Evolutionary conservation across 1,140 invertebrate species (phyloP).

Genomic region (Rhizoglyphus robini): DNA sequence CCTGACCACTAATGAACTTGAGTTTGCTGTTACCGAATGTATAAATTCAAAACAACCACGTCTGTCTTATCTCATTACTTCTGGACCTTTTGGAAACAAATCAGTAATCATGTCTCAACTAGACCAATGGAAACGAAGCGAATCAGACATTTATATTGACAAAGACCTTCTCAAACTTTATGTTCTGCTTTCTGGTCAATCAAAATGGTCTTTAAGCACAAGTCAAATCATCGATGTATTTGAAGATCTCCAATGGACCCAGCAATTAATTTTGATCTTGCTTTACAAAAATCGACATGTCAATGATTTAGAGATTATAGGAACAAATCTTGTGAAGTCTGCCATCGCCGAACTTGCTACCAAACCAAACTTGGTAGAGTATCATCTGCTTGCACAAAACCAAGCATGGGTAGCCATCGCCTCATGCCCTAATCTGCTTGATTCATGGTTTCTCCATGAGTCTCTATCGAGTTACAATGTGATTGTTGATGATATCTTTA

Average conservation of each 20-base stretch:
- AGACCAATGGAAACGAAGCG: conserved; percentile 15
- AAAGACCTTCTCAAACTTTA: conserved; percentile 22
- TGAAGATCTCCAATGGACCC: conserved; percentile 22
- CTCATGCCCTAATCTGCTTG: not conserved
- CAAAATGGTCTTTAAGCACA: conserved; percentile 12
- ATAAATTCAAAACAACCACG: conserved; percentile 17
- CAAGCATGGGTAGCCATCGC: conserved; percentile 13
- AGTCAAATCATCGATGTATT: conserved; percentile 15
- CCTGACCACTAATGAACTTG: conserved; percentile 19
- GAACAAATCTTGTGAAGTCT: not conserved
- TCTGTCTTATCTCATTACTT: conserved; percentile 19
- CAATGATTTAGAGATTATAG: not conserved
- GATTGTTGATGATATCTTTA: conserved; percentile 1
- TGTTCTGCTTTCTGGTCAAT: conserved; percentile 18
- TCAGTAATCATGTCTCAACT: conserved; percentile 14
- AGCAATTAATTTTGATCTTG: conserved; percentile 21
- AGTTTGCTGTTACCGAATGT: conserved; percentile 19
- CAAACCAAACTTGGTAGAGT: conserved; percentile 22
- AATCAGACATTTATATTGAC: conserved; percentile 19
- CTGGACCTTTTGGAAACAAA: conserved; percentile 16
- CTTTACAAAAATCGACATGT: conserved; percentile 15
- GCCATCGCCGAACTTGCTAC: conserved; percentile 6
- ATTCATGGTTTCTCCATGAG: conserved; percentile 23
- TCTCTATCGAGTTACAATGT: conserved; percentile 20
- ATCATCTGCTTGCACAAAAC: conserved; percentile 21